Base-by-base conservation (phyloP, 2,113 vertebrate species). In the Sceloporus tristichus region DNA sequence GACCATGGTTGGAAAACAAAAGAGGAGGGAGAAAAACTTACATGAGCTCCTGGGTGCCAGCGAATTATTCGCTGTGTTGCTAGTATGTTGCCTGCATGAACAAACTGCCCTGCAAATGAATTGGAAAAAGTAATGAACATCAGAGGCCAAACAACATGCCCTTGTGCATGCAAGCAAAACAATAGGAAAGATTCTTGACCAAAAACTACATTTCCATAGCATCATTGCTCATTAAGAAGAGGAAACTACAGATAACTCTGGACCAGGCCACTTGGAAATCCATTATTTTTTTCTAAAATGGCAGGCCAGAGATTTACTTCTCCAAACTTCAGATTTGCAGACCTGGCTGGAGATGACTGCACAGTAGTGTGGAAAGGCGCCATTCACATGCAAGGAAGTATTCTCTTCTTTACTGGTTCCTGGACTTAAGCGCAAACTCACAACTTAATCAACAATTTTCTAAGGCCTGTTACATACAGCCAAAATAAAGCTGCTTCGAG, bases 21-120 rank as follows among this genome's bases (percentile, higher is more conserved):
- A 66, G 3, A 25, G 18, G 65, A 65, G 9, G 59, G 59, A 65
- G 10, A 27, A 34, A 29, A 68, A 96, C 97, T 98, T 94, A 99
- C 99, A 0, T 99, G 97, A 88, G 98, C 98, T 3, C 99, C 99
- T 1, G 99, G 98, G 68, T 99, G 98, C 98, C 98, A 99, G 82
- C 98, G 98, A 70, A 98, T 96, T 42, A 96, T 53, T 65, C 98
- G 95, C 94, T 99, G 99, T 0, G 99, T 99, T 1, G 97, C 98
- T 65, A 99, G 80, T 93, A 98, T 98, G 93, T 99, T 99, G 19
- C 99, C 99, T 23, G 98, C 97, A 1, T 98, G 98, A 91, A 99
- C 98, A 90, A 98, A 98, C 0, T 96, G 90, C 85, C 98, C 99
- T 99, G 84, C 74, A 92, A 94, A 80, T 92, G 68, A 94, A 65